Conservation (phyloP, 2,888 invertebrate species). For the Ischnura elegans region DNA sequence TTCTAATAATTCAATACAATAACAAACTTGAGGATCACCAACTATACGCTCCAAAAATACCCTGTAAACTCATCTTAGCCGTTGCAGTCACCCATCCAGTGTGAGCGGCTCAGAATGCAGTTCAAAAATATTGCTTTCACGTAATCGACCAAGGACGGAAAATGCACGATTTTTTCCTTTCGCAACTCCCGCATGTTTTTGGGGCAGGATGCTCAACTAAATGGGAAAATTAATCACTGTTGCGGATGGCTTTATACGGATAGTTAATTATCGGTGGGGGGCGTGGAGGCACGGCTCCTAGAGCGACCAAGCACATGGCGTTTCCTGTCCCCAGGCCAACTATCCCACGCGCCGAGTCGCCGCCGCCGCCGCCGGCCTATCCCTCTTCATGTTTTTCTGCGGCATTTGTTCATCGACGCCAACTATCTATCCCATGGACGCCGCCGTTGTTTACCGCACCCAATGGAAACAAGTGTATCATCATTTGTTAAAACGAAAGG, state of each 20-base stretch:
- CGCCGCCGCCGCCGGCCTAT: background rate
- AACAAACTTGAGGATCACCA: no score
- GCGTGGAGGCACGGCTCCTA: background rate
- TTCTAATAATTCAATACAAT: no score
- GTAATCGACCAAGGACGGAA: no score
- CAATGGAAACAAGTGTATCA: conserved; percentile 66
- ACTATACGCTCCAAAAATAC: no score
- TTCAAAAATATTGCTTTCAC: no score
- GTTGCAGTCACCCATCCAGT: no score
- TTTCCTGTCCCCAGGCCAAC: conserved; percentile 6
- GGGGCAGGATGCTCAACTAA: background rate
- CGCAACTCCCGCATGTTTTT: background rate
- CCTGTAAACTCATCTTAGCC: no score
- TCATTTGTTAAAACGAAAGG: conserved; percentile 63
- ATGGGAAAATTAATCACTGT: conserved; percentile 15
- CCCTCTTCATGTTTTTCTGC: background rate
- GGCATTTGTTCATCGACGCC: background rate
- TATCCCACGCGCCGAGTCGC: conserved; percentile 1
- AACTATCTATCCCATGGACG: background rate
- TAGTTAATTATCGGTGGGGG: conserved; percentile 27
- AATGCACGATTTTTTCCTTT: background rate
- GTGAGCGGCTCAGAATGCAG: no score
- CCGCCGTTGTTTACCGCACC: conserved; percentile 52
- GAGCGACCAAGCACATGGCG: conserved; percentile 30
- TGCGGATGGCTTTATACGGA: background rate